Conservation (phyloP, 2,888 invertebrate genomes). For the Vesta saturnalis region DNA sequence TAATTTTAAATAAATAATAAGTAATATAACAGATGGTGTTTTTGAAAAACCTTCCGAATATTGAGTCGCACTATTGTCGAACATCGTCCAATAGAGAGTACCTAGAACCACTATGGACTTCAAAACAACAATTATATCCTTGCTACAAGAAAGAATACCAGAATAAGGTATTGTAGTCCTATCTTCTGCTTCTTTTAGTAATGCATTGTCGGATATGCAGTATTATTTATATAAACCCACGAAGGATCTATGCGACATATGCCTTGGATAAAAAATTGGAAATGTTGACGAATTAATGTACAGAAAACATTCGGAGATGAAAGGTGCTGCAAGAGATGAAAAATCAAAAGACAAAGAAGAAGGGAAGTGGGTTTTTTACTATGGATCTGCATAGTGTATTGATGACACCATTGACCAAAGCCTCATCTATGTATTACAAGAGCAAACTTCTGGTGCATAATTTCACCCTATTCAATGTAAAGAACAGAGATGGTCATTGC, state of each 20-base stretch:
- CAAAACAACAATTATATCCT: no score
- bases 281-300: neutral
- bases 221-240: no score
- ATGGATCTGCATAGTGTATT: slow-evolving; percentile 33
- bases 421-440: slow-evolving; percentile 40
- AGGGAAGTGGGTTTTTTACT: slow-evolving; percentile 19
- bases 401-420: slow-evolving; percentile 20
- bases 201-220: slow-evolving; percentile 37
- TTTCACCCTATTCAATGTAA: slow-evolving; percentile 42
- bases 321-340: slow-evolving; percentile 12
- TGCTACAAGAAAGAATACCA: no score
- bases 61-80: slow-evolving; percentile 15
- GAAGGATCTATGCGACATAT: slow-evolving; percentile 42
- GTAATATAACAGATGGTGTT: no score
- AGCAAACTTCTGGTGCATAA: slow-evolving; percentile 30
- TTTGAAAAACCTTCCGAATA: slow-evolving; percentile 5
- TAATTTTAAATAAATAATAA: no score
- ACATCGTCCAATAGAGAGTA: no score
- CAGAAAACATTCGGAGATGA: neutral
- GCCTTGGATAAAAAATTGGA: slow-evolving; percentile 10
- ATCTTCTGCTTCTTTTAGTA: slow-evolving; percentile 38
- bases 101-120: no score
- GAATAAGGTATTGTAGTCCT: no score
- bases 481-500: slow-evolving; percentile 32
- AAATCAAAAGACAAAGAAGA: slow-evolving; percentile 23